Conservation (phyloP, 2,797 vertebrate genomes). For the Luscinia megarhynchos region DNA sequence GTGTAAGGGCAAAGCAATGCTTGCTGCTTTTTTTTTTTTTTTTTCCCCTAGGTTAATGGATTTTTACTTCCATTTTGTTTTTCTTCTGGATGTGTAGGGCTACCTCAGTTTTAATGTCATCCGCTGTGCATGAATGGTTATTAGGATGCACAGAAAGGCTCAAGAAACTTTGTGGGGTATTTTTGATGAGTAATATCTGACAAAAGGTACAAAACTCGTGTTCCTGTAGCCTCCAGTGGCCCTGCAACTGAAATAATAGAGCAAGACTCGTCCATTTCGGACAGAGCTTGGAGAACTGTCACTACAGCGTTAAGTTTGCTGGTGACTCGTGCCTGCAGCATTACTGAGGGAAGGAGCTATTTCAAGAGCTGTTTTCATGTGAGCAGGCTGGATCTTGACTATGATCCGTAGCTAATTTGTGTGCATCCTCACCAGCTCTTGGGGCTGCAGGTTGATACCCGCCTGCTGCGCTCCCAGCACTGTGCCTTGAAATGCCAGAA, state of each 20-base stretch:
- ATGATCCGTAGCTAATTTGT: background rate
- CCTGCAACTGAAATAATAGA: background rate
- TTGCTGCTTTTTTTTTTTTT: background rate
- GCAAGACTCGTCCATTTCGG: rapidly evolving
- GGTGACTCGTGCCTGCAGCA: background rate
- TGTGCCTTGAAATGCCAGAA: background rate
- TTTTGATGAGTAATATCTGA: background rate
- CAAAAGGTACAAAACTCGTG: background rate
- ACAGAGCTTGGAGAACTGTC: background rate
- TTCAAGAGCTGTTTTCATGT: background rate
- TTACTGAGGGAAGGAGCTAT: conserved; percentile 2
- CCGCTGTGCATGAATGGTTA: rapidly evolving
- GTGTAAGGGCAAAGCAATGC: background rate
- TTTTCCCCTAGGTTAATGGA: background rate
- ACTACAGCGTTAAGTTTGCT: background rate
- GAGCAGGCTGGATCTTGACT: background rate
- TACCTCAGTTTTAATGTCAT: background rate
- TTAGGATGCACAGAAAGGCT: background rate
- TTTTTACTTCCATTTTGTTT: conserved; percentile 12
- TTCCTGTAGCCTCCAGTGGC: background rate
- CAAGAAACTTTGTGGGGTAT: background rate
- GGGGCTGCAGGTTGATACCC: background rate
- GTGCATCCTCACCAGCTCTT: background rate
- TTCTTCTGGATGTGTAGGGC: background rate
- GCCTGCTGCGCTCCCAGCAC: background rate